Evolutionary conservation across 2,113 vertebrate genomes (phyloP).

Genomic region (Epinephelus fuscoguttatus): DNA sequence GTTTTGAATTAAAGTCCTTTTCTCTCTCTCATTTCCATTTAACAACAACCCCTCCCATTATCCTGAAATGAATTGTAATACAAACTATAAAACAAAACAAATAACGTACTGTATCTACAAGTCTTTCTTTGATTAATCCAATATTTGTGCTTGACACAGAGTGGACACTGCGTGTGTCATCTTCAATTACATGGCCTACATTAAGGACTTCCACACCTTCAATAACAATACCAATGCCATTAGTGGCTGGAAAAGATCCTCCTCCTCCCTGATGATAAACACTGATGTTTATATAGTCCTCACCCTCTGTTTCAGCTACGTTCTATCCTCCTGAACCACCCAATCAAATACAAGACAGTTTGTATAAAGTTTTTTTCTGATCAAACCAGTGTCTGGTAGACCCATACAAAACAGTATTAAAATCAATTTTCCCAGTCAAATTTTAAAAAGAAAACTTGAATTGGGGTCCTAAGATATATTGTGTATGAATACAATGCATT

Average conservation of each 20-base stretch:
- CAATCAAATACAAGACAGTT: background rate
- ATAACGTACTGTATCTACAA: background rate
- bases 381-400: too few relatives aligned
- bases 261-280: conserved; percentile 5
- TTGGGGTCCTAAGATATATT: too few relatives aligned
- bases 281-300: background rate
- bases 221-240: too few relatives aligned
- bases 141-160: background rate
- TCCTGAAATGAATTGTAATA: background rate
- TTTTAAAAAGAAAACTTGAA: too few relatives aligned
- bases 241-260: conserved; percentile 15
- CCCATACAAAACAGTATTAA: too few relatives aligned
- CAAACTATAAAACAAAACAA: background rate
- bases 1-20: too few relatives aligned
- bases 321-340: background rate
- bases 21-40: too few relatives aligned
- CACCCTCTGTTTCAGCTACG: background rate
- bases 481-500: too few relatives aligned
- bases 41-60: background rate
- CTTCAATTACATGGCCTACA: conserved; percentile 11
- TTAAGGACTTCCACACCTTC: conserved; percentile 12
- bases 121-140: background rate
- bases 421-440: too few relatives aligned
- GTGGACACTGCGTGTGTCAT: conserved; percentile 10
- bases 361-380: too few relatives aligned